Conservation (phyloP, 2,797 vertebrate genomes). For the Podarcis siculus region DNA sequence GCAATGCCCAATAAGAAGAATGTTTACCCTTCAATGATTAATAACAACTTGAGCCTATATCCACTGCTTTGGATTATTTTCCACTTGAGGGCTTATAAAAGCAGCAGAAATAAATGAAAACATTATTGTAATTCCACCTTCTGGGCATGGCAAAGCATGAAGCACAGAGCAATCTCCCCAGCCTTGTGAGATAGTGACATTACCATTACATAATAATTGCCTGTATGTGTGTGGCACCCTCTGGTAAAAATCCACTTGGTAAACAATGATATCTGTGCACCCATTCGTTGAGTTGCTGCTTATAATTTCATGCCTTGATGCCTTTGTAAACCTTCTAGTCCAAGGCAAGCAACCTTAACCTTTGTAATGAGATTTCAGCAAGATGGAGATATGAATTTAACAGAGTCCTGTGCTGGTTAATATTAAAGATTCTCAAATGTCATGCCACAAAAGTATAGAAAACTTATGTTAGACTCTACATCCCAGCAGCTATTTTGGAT, state of each 20-base stretch:
- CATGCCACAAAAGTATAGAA: slow-evolving; percentile 50
- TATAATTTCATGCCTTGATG: neutral
- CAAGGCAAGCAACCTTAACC: slow-evolving; percentile 21
- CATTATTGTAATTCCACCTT: slow-evolving; percentile 55
- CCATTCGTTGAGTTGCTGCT: neutral
- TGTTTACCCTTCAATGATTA: neutral
- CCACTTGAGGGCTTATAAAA: slow-evolving; percentile 41
- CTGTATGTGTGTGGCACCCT: neutral
- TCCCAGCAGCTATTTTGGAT: slow-evolving; percentile 27
- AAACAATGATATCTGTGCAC: neutral
- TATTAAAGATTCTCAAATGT: slow-evolving; percentile 33
- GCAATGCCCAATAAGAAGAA: neutral
- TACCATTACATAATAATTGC: slow-evolving; percentile 47
- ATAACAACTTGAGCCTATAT: neutral
- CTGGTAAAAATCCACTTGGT: neutral
- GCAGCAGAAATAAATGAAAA: slow-evolving; percentile 32
- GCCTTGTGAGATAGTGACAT: slow-evolving; percentile 37
- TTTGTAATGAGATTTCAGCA: slow-evolving; percentile 46
- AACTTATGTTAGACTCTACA: slow-evolving; percentile 13
- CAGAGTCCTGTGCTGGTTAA: slow-evolving; percentile 38
- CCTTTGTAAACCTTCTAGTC: slow-evolving; percentile 15
- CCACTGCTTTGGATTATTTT: slow-evolving; percentile 40
- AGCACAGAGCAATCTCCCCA: slow-evolving; percentile 14
- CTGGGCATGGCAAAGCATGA: slow-evolving; percentile 47
- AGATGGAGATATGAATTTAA: slow-evolving; percentile 42